Conservation (phyloP, 2,888 invertebrate species). For the Mycalesis mineus region DNA sequence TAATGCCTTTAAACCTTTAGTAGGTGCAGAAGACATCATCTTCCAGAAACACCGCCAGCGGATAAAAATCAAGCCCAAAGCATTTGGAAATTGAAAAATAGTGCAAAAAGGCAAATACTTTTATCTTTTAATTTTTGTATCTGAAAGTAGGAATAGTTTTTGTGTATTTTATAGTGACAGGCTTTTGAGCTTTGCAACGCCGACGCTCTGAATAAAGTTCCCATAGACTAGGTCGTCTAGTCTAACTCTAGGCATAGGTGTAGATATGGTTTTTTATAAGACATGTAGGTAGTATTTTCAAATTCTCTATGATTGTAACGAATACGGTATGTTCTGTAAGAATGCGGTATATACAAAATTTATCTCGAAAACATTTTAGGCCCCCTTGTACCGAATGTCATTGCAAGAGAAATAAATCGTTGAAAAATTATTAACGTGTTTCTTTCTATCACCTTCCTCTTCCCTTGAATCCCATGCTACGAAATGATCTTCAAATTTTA, state of each 20-base stretch:
- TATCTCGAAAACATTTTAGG: conserved; percentile 57
- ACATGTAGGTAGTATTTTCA: conserved; percentile 71
- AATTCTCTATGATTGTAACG: conserved; percentile 57
- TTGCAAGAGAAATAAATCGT: conserved; percentile 59
- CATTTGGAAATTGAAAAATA: too few relatives aligned
- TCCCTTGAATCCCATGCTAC: too few relatives aligned
- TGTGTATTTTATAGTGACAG: not conserved
- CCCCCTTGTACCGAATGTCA: conserved; percentile 60
- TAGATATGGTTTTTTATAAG: conserved; percentile 73
- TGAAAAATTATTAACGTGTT: conserved; percentile 36
- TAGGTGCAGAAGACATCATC: too few relatives aligned
- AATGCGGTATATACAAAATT: conserved; percentile 58
- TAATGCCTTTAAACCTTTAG: too few relatives aligned
- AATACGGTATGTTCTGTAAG: conserved; percentile 47
- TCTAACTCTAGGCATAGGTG: conserved; percentile 56
- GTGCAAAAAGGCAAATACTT: too few relatives aligned
- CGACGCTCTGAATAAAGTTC: conserved; percentile 47
- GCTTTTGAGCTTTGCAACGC: conserved; percentile 22
- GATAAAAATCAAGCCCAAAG: too few relatives aligned
- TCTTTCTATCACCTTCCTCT: not conserved
- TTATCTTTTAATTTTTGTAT: too few relatives aligned
- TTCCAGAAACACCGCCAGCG: too few relatives aligned
- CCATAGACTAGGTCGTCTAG: conserved; percentile 52
- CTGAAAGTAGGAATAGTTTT: too few relatives aligned
- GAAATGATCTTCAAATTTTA: too few relatives aligned